Evolutionary conservation across 2,888 invertebrate species (phyloP).

Genomic region (Dendrolimus houi): DNA sequence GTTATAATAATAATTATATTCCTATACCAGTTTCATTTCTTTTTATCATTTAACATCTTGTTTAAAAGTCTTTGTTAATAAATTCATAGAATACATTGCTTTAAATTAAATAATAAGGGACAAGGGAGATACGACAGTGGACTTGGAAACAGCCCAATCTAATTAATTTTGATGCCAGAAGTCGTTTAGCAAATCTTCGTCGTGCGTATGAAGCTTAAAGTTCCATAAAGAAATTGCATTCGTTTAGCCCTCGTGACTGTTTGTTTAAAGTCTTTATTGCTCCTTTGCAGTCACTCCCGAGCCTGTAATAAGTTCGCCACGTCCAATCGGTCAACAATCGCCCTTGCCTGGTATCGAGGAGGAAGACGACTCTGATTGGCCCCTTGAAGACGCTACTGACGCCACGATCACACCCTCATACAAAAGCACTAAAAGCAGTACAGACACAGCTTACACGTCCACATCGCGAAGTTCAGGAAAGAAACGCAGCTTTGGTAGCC

Average conservation of each 20-base stretch:
- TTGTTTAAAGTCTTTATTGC: slow-evolving; percentile 36
- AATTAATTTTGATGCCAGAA: slow-evolving; percentile 21
- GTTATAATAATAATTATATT: too few relatives aligned
- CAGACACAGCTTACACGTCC: slow-evolving; percentile 66
- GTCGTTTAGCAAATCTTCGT: slow-evolving; percentile 28
- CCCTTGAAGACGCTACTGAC: slow-evolving; percentile 69
- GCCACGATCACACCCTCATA: slow-evolving; percentile 67
- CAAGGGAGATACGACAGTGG: slow-evolving; percentile 18
- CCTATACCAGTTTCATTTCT: too few relatives aligned
- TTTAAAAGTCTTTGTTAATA: too few relatives aligned
- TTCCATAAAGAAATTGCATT: slow-evolving; percentile 5
- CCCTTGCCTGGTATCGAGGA: slow-evolving; percentile 89
- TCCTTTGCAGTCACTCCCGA: slow-evolving; percentile 73
- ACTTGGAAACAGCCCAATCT: slow-evolving; percentile 21
- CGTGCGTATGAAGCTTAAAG: slow-evolving; percentile 16
- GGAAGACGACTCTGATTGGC: slow-evolving; percentile 83
- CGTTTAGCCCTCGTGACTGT: slow-evolving; percentile 9
- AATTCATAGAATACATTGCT: background rate
- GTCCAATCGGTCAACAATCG: slow-evolving; percentile 80
- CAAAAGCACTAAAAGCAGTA: slow-evolving; percentile 70
- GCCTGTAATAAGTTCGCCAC: slow-evolving; percentile 70
- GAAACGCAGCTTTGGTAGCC: slow-evolving; percentile 68
- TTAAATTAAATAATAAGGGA: slow-evolving; percentile 8
- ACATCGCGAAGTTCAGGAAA: slow-evolving; percentile 65
- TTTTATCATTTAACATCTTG: too few relatives aligned